Evolutionary conservation across 2,113 vertebrate species (phyloP).

Genomic region (rabbit (Oryctolagus cuniculus)): DNA sequence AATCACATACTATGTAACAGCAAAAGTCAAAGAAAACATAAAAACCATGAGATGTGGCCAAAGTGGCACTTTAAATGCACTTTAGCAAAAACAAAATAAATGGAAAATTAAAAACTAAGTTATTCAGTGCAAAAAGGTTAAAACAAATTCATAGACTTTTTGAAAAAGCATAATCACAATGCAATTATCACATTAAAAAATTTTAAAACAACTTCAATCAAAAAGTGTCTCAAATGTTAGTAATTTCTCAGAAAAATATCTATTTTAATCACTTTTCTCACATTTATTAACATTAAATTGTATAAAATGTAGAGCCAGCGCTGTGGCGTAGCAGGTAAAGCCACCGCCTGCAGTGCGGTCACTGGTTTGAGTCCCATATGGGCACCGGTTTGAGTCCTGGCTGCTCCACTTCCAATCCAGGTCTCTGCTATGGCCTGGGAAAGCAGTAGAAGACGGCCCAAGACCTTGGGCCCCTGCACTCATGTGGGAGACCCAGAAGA

Average conservation of each 20-base stretch:
- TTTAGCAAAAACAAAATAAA: not conserved
- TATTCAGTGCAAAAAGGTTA: not conserved
- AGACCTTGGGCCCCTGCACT: too few relatives aligned
- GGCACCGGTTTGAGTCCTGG: too few relatives aligned
- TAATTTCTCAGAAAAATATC: conserved; percentile 14
- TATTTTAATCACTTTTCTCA: not conserved
- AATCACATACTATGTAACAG: not conserved
- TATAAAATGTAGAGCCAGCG: not conserved
- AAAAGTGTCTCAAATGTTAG: conserved; percentile 28
- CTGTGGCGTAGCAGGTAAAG: too few relatives aligned
- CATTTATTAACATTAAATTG: not conserved
- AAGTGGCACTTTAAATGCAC: not conserved
- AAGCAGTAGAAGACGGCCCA: too few relatives aligned
- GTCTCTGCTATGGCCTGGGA: too few relatives aligned
- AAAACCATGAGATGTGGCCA: not conserved
- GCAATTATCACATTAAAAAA: not conserved
- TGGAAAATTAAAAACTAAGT: not conserved
- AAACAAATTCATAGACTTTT: not conserved
- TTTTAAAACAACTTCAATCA: conserved; percentile 22
- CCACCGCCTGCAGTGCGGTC: too few relatives aligned
- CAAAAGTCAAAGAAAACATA: not conserved
- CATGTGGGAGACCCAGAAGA: too few relatives aligned
- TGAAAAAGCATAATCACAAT: conserved; percentile 34
- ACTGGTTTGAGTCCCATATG: too few relatives aligned
- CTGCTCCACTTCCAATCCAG: too few relatives aligned